Conservation (phyloP, 2,888 invertebrate species). For the Vannuccia rotundouncinata region DNA sequence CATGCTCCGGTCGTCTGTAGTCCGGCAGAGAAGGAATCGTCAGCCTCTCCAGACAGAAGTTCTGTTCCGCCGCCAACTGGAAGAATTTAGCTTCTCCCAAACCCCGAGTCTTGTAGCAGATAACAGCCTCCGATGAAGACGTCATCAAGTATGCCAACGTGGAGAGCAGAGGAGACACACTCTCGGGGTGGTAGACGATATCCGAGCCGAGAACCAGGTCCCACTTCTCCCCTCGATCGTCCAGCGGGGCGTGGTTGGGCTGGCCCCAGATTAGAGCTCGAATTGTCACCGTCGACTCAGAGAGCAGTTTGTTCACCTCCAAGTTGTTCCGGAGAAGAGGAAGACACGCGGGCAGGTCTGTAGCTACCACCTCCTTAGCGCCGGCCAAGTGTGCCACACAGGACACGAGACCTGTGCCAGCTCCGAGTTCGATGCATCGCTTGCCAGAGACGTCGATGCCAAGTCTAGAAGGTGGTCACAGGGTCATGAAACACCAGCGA, state of each 20-base stretch:
- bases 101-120: constrained; percentile 42
- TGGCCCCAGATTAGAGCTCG: constrained; percentile 2
- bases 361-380: constrained; percentile 39
- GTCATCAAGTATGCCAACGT: constrained; percentile 33
- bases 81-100: constrained; percentile 43
- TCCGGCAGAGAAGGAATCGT: constrained; percentile 24
- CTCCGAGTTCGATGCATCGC: constrained; percentile 42
- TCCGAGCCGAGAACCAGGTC: constrained; percentile 43
- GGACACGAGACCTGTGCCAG: constrained; percentile 43
- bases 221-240: background rate
- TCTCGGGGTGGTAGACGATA: constrained; percentile 41
- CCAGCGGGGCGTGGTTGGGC: constrained; percentile 29
- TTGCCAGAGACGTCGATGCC: constrained; percentile 38
- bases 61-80: constrained; percentile 27
- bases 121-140: constrained; percentile 33
- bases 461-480: background rate
- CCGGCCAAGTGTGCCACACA: constrained; percentile 41
- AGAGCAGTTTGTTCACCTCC: background rate
- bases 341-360: constrained; percentile 39
- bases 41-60: constrained; percentile 35
- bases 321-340: background rate
- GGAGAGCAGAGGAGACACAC: constrained; percentile 30
- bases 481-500: background rate
- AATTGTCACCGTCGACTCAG: background rate
- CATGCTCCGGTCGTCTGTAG: background rate